Conservation (phyloP, 2,888 invertebrate species). For the Napeogenes sylphis region DNA sequence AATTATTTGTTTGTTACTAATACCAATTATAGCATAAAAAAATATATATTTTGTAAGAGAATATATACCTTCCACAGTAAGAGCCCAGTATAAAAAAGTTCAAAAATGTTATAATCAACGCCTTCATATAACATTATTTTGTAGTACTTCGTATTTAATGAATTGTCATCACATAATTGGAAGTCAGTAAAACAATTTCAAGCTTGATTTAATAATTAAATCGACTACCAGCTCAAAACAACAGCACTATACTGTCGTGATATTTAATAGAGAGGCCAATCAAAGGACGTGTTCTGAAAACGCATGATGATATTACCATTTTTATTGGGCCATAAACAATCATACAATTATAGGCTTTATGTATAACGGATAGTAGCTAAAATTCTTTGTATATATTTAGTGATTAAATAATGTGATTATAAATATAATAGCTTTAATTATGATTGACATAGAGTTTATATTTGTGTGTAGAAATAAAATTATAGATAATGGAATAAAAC, state of each 20-base stretch:
- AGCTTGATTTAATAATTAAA: neutral
- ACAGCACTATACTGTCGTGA: conserved; percentile 19
- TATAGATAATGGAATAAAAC: conserved; percentile 8
- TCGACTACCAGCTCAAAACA: conserved; percentile 6
- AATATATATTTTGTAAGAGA: too few species aligned
- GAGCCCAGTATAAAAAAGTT: too few species aligned
- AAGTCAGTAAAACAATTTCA: too few species aligned
- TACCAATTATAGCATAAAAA: too few species aligned
- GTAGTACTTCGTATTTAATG: too few species aligned
- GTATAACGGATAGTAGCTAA: neutral
- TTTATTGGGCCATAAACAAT: conserved; percentile 16
- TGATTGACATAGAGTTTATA: conserved; percentile 2
- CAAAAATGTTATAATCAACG: too few species aligned
- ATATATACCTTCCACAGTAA: too few species aligned
- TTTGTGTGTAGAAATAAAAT: neutral
- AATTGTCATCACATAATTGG: too few species aligned
- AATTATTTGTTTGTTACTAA: too few species aligned
- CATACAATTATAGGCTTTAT: conserved; percentile 10
- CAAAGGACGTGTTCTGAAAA: conserved; percentile 26
- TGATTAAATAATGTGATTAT: conserved; percentile 1
- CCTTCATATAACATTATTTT: too few species aligned
- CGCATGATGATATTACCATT: conserved; percentile 20
- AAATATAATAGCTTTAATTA: neutral
- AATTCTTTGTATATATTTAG: neutral
- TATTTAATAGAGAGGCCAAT: conserved; percentile 23